phyloP scores from a whole-genome alignment of 2,797 vertebrate genomes.

The Chelonia mydas region DNA sequence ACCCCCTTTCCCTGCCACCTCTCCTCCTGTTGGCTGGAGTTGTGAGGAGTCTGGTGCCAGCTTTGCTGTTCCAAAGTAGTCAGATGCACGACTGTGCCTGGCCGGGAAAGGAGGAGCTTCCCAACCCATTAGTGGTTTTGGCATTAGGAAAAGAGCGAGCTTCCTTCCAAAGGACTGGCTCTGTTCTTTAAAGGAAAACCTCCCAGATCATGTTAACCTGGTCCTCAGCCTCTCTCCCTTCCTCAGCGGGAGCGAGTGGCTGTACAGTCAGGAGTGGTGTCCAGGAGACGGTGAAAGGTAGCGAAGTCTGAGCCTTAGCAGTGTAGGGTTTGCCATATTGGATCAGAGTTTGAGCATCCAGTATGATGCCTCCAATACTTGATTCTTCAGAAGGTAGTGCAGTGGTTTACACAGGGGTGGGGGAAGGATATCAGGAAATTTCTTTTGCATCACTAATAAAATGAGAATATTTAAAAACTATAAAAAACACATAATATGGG shows the following conservation, averaged over 20 bases:
- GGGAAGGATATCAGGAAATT: rapidly evolving
- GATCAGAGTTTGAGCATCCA: not conserved
- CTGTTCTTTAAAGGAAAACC: not conserved
- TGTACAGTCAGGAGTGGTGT: not conserved
- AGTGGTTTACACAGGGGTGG: not conserved
- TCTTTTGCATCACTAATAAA: not conserved
- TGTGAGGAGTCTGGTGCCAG: rapidly evolving
- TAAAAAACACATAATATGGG: not conserved
- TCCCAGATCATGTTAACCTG: rapidly evolving
- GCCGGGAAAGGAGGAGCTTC: conserved; percentile 31
- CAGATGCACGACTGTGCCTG: not conserved
- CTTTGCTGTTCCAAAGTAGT: not conserved
- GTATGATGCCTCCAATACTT: not conserved
- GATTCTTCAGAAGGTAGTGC: rapidly evolving
- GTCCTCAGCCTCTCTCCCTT: not conserved
- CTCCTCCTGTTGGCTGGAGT: not conserved
- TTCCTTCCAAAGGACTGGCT: not conserved
- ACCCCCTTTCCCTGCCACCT: not conserved
- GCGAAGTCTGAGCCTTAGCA: not conserved
- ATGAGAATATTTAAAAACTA: not conserved
- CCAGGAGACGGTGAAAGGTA: not conserved
- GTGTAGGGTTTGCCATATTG: not conserved
- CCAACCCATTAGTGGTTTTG: conserved; percentile 23
- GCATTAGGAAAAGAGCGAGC: not conserved
- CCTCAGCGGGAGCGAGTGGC: not conserved